Evolutionary conservation across 2,113 vertebrate genomes (phyloP), one percentile per base, ranked within the genome.

Genomic region (Bothrops jararaca): DNA sequence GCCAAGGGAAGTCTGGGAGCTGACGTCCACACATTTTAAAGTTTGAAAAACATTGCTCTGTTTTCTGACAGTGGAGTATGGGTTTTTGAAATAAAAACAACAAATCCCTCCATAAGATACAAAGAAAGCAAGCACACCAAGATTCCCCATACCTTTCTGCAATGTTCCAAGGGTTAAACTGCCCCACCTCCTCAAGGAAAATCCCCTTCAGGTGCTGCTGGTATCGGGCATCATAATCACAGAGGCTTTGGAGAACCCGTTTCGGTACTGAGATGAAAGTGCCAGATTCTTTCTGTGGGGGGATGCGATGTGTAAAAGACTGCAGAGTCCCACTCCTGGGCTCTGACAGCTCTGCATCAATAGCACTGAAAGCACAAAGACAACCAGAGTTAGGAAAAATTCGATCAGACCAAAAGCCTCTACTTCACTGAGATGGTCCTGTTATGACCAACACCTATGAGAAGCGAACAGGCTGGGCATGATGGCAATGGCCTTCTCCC

Each of bases 131-230:
- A 50, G 8, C 64, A 23, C 11, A 29, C 48, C 48, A 22, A 80
- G 23, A 0, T 90, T 29, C 64, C 93, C 80, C 53, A 39, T 97
- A 99, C 99, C 99, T 98, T 95, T 99, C 98, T 56, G 98, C 98
- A 18, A 99, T 96, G 45, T 97, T 97, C 98, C 98, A 99, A 1
- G 98, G 98, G 94, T 98, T 94, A 90, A 99, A 99, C 94, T 95
- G 96, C 86, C 98, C 98, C 42, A 98, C 94, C 0, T 95, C 95
- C 94, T 99, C 98, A 0, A 98, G 98, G 13, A 98, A 98, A 56
- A 98, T 97, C 60, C 97, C 87, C 1, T 95, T 97, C 88, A 99
- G 98, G 96, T 98, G 98, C 86, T 96, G 96, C 39, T 98, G 94
- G 39, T 98, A 98, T 52, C 97, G 96, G 89, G 97, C 97, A 29